These are phyloP conservation scores for Tautogolabrus adspersus DNA, from an alignment of 2,113 vertebrate species.

Conservation along the genomic window DNA sequence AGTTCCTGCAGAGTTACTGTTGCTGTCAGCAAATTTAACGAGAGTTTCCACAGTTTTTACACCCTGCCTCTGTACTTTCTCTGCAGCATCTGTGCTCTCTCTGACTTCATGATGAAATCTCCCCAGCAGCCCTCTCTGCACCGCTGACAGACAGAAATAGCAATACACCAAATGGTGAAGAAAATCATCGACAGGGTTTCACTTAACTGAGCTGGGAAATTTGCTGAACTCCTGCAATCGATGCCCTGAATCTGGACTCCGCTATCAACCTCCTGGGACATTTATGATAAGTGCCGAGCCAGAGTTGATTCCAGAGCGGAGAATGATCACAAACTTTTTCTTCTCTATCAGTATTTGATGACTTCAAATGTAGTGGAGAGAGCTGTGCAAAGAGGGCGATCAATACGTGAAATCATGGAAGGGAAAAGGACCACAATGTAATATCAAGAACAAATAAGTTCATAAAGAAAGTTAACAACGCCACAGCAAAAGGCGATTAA, in stretches of 20 bases:
- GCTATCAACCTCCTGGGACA: slow-evolving; percentile 66
- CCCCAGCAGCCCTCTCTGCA: slow-evolving; percentile 29
- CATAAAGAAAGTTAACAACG: too few relatives aligned
- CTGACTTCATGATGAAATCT: slow-evolving; percentile 45
- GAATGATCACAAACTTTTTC: not conserved
- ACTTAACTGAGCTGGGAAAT: slow-evolving; percentile 75
- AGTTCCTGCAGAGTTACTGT: not conserved
- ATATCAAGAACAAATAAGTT: not conserved
- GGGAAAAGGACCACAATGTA: not conserved
- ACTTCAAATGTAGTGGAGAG: not conserved
- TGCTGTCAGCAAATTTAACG: slow-evolving; percentile 14
- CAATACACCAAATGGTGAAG: slow-evolving; percentile 46
- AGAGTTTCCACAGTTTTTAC: slow-evolving; percentile 4
- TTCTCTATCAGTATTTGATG: not conserved
- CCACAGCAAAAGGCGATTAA: too few relatives aligned
- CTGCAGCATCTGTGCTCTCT: slow-evolving; percentile 14
- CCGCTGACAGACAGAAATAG: slow-evolving; percentile 41
- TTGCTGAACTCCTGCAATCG: slow-evolving; percentile 70
- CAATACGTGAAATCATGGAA: too few relatives aligned
- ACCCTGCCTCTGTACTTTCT: slow-evolving; percentile 1
- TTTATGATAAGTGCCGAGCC: slow-evolving; percentile 46
- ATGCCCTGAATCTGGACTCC: slow-evolving; percentile 66
- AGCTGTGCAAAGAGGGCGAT: too few relatives aligned
- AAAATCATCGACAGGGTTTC: slow-evolving; percentile 65
- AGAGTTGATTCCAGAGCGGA: slow-evolving; percentile 1